These are phyloP conservation scores for Noctuana brunneofusca DNA, from an alignment of 2,888 invertebrate genomes.

Conservation along the genomic window DNA sequence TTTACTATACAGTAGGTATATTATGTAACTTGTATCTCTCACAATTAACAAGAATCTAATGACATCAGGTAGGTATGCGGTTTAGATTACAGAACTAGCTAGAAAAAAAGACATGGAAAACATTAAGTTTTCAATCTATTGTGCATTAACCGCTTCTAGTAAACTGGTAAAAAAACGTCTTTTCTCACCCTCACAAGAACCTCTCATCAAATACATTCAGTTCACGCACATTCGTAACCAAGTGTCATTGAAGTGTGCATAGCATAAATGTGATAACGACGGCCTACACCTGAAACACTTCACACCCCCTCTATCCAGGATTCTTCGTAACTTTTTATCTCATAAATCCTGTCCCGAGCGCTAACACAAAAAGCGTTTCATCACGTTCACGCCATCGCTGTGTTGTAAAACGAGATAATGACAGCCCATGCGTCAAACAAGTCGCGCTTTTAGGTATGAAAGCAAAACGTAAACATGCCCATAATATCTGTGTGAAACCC, in stretches of 20 bases:
- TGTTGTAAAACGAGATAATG: constrained; percentile 38
- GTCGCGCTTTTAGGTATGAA: background rate
- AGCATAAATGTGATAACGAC: constrained; percentile 28
- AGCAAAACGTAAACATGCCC: constrained; percentile 24
- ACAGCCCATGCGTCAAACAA: constrained; percentile 27
- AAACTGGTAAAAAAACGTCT: background rate
- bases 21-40: too few relatives aligned
- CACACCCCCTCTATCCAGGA: constrained; percentile 13
- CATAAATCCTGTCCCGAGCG: constrained; percentile 23
- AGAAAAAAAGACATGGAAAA: too few relatives aligned
- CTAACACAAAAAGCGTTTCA: constrained; percentile 26
- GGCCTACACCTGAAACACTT: constrained; percentile 30
- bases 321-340: constrained; percentile 27
- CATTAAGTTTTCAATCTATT: too few relatives aligned
- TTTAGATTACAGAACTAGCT: too few relatives aligned
- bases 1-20: too few relatives aligned
- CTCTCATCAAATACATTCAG: constrained; percentile 8
- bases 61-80: too few relatives aligned
- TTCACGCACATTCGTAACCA: constrained; percentile 14
- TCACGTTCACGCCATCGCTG: constrained; percentile 18
- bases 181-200: background rate
- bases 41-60: too few relatives aligned
- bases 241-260: constrained; percentile 22
- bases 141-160: background rate
- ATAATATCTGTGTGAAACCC: constrained; percentile 41